Evolutionary conservation across 2,797 vertebrate genomes (phyloP), one percentile per base, ranked within the genome.

Genomic region (Acipenser transmontanus): DNA sequence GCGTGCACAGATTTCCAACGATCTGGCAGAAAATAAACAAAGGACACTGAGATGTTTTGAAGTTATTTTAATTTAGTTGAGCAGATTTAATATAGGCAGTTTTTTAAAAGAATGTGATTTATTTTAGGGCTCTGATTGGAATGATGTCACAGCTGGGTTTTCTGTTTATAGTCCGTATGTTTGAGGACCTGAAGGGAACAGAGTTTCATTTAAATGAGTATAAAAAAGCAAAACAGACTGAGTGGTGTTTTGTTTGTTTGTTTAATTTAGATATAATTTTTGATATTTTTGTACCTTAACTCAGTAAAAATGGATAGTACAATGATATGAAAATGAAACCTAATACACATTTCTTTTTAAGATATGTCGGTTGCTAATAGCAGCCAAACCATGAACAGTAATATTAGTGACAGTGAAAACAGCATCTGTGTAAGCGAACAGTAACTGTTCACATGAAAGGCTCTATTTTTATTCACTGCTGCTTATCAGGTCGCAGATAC

Each of bases 1-100:
- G 88, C 92, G 89, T 95, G 93, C 92, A 89, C 91, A 91, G 95
- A 93, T 93, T 96, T 91, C 91, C 93, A 95, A 97, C 91, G 91
- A 95, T 93, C 92, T 78, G 84, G 82, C 88, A 87, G 74, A 13
- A 47, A 54, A 52, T 65, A 89, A 87, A 91, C 88, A 92, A 90
- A 90, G 82, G 85, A 34, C 81, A 80, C 81, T 77, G 86, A 87
- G 88, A 91, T 87, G 89, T 88, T 91, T 91, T 87, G 82, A 90
- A 91, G 86, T 90, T 90, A 91, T 91, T 91, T 91, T 91, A 91
- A 90, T 91, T 91, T 89, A 91, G 88, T 91, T 87, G 89, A 91
- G 89, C 88, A 90, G 89, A 91, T 90, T 91, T 91, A 89, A 91
- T 52, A 52, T 8, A 52, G 54, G 54, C 54, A 11, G 6, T 57